Conservation (phyloP, 2,888 invertebrate genomes). For the Aricia artaxerxes region DNA sequence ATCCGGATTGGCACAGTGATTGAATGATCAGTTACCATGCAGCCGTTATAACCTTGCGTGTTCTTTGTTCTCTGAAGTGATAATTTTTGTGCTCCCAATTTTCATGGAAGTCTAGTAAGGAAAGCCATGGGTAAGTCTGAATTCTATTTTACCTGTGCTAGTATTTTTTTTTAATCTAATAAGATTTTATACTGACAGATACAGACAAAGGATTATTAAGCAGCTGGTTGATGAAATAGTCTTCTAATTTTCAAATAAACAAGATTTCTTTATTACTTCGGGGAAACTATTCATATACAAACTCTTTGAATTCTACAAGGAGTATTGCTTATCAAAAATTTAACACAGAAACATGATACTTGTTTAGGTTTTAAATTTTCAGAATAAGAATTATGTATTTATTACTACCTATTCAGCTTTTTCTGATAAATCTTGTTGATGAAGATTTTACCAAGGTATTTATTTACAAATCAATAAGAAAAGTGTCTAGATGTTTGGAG, state of each 20-base stretch:
- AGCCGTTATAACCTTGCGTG: slow-evolving; percentile 33
- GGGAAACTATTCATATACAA: not conserved
- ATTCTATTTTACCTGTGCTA: not conserved
- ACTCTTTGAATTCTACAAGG: not conserved
- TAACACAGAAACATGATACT: not conserved
- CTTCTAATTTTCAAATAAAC: not conserved
- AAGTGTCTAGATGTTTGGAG: too few relatives aligned
- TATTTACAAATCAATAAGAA: too few relatives aligned
- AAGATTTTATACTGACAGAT: not conserved
- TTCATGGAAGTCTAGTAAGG: slow-evolving; percentile 20
- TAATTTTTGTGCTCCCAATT: slow-evolving; percentile 33
- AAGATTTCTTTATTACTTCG: not conserved
- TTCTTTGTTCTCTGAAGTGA: slow-evolving; percentile 42
- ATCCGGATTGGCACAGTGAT: slow-evolving; percentile 25
- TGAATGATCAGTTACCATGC: slow-evolving; percentile 29
- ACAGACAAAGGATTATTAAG: slow-evolving; percentile 32
- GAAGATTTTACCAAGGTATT: too few relatives aligned
- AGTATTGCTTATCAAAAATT: not conserved
- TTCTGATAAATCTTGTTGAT: too few relatives aligned
- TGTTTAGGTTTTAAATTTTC: not conserved
- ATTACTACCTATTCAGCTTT: too few relatives aligned
- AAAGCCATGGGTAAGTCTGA: slow-evolving; percentile 22
- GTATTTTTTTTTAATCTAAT: not conserved
- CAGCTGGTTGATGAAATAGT: slow-evolving; percentile 22
- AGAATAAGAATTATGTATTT: too few relatives aligned